Percentiles rank a stretch among this genome's conserved stretches.
These are phyloP conservation scores for Cephus runcator DNA, from an alignment of 2,888 invertebrate species.

Conservation along the genomic window DNA sequence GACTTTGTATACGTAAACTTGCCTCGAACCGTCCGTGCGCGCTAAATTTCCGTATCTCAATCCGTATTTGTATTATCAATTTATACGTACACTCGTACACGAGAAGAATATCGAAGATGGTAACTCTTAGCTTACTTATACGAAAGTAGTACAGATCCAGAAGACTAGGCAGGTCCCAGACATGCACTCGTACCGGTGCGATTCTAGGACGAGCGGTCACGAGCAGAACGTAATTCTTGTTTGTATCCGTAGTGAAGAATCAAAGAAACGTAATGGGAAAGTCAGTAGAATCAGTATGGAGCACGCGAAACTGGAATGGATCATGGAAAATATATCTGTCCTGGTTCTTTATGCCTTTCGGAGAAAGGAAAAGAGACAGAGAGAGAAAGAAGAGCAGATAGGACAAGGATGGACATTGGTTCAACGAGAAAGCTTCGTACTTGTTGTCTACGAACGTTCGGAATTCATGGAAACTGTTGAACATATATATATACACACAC, in stretches of 20 bases:
- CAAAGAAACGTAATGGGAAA: constrained; percentile 12
- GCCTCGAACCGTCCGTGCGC: not conserved
- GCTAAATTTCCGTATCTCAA: not conserved
- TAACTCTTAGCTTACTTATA: not conserved
- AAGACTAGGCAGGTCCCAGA: not conserved
- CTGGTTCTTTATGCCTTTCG: not conserved
- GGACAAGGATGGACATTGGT: not conserved
- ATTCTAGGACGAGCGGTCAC: constrained; percentile 37
- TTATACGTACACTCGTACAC: not conserved
- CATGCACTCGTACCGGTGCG: constrained; percentile 14
- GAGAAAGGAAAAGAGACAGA: constrained; percentile 2
- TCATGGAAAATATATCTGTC: not conserved
- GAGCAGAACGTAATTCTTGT: constrained; percentile 33
- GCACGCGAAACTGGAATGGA: not conserved
- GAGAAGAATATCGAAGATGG: not conserved
- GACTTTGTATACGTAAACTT: not conserved
- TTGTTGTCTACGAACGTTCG: not conserved
- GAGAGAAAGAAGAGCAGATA: not conserved
- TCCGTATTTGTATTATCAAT: not conserved
- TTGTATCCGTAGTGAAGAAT: constrained; percentile 7
- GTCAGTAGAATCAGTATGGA: constrained; percentile 13
- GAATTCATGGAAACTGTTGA: not conserved
- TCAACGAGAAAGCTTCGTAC: not conserved
- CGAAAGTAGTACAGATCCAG: not conserved
- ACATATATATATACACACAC: not conserved